These are phyloP conservation scores for Xenopus laevis DNA, from an alignment of 2,113 vertebrate species.

Conservation along the genomic window DNA sequence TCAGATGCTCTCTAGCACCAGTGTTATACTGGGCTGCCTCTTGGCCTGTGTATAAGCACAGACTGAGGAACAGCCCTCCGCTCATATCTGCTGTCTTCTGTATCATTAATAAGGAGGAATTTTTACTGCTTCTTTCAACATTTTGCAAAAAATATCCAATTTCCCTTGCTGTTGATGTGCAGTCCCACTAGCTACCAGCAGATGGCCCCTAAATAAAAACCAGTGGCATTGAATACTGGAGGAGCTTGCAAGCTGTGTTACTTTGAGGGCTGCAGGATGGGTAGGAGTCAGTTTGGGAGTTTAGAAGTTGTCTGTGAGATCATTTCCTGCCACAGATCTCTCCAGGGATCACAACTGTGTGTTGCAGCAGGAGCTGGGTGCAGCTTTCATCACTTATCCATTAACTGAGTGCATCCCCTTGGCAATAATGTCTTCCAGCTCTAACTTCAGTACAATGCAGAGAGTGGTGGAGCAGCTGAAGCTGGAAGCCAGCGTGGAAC, in stretches of 20 bases:
- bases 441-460: constrained; percentile 75
- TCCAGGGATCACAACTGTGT: constrained; percentile 12
- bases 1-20: no score
- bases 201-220: not conserved
- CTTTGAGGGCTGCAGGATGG: constrained; percentile 27
- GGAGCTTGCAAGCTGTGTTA: constrained; percentile 1
- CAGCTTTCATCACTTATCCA: no score
- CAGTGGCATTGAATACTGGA: not conserved
- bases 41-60: no score
- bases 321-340: no score
- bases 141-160: no score
- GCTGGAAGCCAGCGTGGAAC: constrained; percentile 84
- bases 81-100: no score
- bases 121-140: no score
- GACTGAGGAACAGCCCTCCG: no score
- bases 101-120: no score
- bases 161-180: no score
- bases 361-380: not conserved
- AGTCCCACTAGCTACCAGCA: constrained; percentile 1
- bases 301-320: constrained; percentile 38
- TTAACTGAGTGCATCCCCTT: accelerated
- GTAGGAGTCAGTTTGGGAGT: constrained; percentile 11
- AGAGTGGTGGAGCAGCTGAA: constrained; percentile 85
- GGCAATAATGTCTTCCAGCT: constrained; percentile 76
- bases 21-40: no score